phyloP scores from a whole-genome alignment of 2,888 invertebrate genomes.

The Troides aeacus region DNA sequence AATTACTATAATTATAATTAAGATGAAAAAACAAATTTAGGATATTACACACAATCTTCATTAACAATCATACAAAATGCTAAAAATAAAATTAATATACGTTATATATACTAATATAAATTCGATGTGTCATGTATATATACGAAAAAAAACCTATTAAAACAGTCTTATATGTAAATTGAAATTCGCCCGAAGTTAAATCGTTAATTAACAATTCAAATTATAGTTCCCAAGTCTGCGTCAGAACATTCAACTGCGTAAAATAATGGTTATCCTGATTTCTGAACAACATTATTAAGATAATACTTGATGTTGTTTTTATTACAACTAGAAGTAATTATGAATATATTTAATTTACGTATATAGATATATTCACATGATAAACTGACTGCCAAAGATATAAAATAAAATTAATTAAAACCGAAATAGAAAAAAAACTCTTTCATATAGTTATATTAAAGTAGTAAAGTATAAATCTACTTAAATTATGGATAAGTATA shows the following conservation, averaged over 20 bases:
- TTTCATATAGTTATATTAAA: too few relatives aligned
- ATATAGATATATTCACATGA: neutral
- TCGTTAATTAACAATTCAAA: conserved; percentile 12
- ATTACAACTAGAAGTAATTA: neutral
- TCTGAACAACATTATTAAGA: neutral
- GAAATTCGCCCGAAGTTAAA: neutral
- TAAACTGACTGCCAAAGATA: neutral
- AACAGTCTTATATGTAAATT: neutral
- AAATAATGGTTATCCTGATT: neutral
- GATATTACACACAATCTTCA: neutral
- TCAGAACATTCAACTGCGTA: conserved; percentile 2
- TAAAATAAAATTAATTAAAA: neutral
- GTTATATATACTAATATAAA: too few relatives aligned
- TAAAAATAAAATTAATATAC: too few relatives aligned
- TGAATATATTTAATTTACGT: neutral
- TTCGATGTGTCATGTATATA: neutral
- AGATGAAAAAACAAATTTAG: neutral
- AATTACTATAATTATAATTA: neutral
- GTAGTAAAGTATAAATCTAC: too few relatives aligned
- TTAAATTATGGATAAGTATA: too few relatives aligned
- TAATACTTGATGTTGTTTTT: too few relatives aligned
- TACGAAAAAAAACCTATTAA: neutral
- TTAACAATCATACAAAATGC: neutral
- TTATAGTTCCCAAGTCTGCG: neutral
- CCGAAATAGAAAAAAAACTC: too few relatives aligned